These are phyloP conservation scores for cattle (Bos taurus) DNA, from an alignment of 2,113 vertebrate genomes.

Conservation along the genomic window ARS-UCD2.0 NC_037334.1:16170001-16170500, in stretches of 20 bases:
- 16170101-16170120: accelerated
- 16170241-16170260: not conserved
- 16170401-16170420: not conserved
- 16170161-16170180: accelerated
- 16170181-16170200: no score
- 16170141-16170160: not conserved
- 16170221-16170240: not conserved
- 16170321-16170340: not conserved
- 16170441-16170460: not conserved
- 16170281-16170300: not conserved
- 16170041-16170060: not conserved
- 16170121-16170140: accelerated
- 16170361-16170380: accelerated
- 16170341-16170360: not conserved
- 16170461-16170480: not conserved
- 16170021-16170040: not conserved
- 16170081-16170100: not conserved
- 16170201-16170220: not conserved
- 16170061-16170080: not conserved
- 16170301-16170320: not conserved
- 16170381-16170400: accelerated
- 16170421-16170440: not conserved
- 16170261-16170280: not conserved
- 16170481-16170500: not conserved
- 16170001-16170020: not conserved